Conservation (phyloP, 1,140 invertebrate species). For the Drosophila seguyi region DNA sequence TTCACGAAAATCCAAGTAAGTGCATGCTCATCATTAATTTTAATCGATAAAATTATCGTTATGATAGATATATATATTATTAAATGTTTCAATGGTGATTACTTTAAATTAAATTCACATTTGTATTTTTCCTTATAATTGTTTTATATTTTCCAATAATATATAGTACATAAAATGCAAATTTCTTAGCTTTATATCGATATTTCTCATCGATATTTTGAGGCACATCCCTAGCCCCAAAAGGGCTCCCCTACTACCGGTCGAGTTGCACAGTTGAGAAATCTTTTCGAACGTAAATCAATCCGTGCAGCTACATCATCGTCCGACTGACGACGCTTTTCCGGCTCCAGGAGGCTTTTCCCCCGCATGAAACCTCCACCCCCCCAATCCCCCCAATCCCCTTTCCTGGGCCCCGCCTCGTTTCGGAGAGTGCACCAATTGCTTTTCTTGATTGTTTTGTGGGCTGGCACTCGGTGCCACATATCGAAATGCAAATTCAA, state of each 20-base stretch:
- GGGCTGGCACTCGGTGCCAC: constrained; percentile 51
- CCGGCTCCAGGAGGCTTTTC: constrained; percentile 46
- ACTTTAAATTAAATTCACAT: neutral
- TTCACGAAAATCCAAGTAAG: no score
- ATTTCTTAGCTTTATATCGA: neutral
- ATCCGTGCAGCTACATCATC: constrained; percentile 83
- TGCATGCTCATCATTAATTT: no score
- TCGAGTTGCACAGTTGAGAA: constrained; percentile 71
- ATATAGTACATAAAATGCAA: neutral
- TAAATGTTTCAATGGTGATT: neutral
- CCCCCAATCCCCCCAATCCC: no score
- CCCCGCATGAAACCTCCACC: neutral
- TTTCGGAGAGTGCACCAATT: constrained; percentile 62
- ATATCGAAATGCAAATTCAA: constrained; percentile 82
- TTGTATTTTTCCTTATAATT: neutral
- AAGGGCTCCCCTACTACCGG: neutral
- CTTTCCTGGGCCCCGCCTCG: neutral
- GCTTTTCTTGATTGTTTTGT: constrained; percentile 81
- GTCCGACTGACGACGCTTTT: constrained; percentile 69
- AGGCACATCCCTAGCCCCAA: neutral
- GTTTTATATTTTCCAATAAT: neutral
- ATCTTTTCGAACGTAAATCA: constrained; percentile 85
- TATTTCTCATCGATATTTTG: neutral
- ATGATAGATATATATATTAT: neutral
- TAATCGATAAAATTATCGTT: neutral